Evolutionary conservation across 2,113 vertebrate genomes (phyloP), one percentile per base, ranked within the genome.

Genomic region (Corydoras sp.): DNA sequence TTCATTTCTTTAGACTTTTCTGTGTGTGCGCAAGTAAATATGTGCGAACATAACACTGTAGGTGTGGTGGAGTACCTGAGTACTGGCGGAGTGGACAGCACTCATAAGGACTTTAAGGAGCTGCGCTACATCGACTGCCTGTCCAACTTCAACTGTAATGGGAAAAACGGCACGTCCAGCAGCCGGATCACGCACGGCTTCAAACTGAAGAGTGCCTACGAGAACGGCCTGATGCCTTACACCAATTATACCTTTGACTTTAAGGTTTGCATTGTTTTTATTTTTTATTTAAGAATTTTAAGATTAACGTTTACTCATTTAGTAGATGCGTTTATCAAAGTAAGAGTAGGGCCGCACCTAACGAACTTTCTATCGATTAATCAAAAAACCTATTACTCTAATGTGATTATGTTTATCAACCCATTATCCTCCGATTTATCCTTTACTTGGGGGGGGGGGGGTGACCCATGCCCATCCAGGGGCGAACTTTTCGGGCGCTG

Each of bases 61-160:
- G 96, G 96, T 80, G 96, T 98, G 59, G 96, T 98, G 81, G 96
- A 98, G 83, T 98, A 97, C 88, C 90, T 98, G 83, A 97, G 94
- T 83, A 92, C 93, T 54, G 96, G 95, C 58, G 96, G 94, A 65
- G 96, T 98, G 84, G 95, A 98, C 90, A 92, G 94, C 88, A 98
- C 97, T 77, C 96, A 98, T 86, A 98, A 98, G 85, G 96, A 98
- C 89, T 98, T 98, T 85, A 98, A 97, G 87, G 95, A 98, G 85
- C 89, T 97, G 75, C 92, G 94, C 80, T 98, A 98, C 53, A 98
- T 93, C 68, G 95, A 98, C 89, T 93, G 95, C 88, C 92, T 98
- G 81, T 96, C 93, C 77, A 98, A 98, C 89, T 98, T 98, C 86
- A 98, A 93, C 87, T 97, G 93, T 77, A 96, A 96, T 10, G 96